Base-by-base conservation (phyloP, 2,113 vertebrate species). In the Cebus imitator region DNA sequence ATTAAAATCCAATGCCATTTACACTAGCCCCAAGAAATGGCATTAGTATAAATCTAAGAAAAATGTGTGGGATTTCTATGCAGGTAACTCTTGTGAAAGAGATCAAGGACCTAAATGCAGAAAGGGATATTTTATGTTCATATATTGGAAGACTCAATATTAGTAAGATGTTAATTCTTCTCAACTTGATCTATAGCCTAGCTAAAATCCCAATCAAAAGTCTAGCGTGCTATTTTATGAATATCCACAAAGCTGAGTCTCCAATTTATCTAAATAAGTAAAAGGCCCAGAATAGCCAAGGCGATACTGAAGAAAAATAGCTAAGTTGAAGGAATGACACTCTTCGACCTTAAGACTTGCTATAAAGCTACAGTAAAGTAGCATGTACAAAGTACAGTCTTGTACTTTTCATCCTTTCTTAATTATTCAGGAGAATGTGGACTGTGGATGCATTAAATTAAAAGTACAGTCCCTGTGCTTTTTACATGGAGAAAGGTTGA, bases 401-500 rank as follows among this genome's bases (percentile, higher is more conserved):
- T 1, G 2, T 35, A 7, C 1, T 64, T 64, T 52, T 52, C 52
- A 52, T 5, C 52, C 52, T 17, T 52, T 52, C 52, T 52, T 52
- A 52, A 52, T 52, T 52, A 16, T 52, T 52, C 52, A 17, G 52
- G 52, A 52, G 52, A 18, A 52, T 52, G 50, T 52, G 16, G 52
- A 52, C 52, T 52, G 52, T 52, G 52, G 16, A 52, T 52, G 4
- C 52, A 52, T 52, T 52, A 5, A 52, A 52, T 17, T 16, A 37
- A 21, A 23, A 45, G 17, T 3, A 18, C 1, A 8, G 0, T 27
- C 6, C 25, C 30, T 1, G 2, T 27, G 7, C 2, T 64, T 64
- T 64, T 64, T 64, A 32, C 27, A 81, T 64, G 87, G 61, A 84
- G 97, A 88, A 61, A 91, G 91, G 61, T 3, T 70, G 87, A 89